Percentiles rank a stretch among this genome's conserved stretches.
phyloP scores from a whole-genome alignment of 1,140 invertebrate genomes.

The Platorchestia sp. region DNA sequence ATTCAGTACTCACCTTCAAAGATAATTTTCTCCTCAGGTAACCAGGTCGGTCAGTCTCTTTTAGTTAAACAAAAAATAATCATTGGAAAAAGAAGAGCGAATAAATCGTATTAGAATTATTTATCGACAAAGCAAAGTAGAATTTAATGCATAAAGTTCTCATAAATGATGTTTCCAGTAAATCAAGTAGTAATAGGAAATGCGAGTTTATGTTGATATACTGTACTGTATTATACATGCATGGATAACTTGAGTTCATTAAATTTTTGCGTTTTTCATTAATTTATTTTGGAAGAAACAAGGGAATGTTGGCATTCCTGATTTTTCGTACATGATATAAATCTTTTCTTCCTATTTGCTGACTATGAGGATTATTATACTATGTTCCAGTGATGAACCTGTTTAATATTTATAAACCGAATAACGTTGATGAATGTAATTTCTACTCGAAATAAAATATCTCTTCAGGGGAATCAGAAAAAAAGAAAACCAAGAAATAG shows the following conservation, averaged over 20 bases:
- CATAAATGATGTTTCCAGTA: background rate
- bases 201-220: background rate
- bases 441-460: background rate
- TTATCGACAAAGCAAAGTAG: background rate
- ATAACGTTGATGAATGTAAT: background rate
- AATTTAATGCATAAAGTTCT: background rate
- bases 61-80: background rate
- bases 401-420: background rate
- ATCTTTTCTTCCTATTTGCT: background rate
- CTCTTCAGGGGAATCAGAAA: background rate
- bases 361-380: background rate
- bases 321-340: background rate
- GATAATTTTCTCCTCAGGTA: background rate
- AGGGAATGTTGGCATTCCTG: background rate
- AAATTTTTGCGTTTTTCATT: background rate
- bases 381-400: background rate
- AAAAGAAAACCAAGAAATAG: background rate
- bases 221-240: background rate
- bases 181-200: background rate
- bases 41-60: conserved; percentile 12
- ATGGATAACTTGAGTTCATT: background rate
- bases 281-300: background rate
- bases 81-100: background rate
- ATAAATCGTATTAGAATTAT: background rate
- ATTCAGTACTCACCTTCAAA: conserved; percentile 8